Base-by-base conservation (phyloP, 2,113 vertebrate genomes). In the Gila orcuttii region DNA sequence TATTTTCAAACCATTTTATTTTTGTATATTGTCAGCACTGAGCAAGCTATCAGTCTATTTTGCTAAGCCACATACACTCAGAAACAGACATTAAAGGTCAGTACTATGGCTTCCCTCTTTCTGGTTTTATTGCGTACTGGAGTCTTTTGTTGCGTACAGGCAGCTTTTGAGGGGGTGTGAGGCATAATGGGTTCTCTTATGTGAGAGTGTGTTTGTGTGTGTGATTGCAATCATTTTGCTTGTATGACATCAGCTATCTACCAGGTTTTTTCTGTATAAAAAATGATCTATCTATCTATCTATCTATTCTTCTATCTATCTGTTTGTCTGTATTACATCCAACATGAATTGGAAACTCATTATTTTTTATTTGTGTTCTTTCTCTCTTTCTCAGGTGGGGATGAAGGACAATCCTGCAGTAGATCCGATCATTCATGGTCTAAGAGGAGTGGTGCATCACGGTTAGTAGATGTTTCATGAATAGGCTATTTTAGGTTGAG, bases 361-460 rank as follows among this genome's bases (percentile, higher is more conserved):
- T 28, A 0, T 45, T 78, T 28, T 28, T 31, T 42, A 57, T 57
- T 55, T 25, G 15, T 33, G 33, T 57, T 64, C 8, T 28, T 25
- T 86, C 33, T 89, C 25, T 80, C 19, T 76, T 47, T 68, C 52
- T 82, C 93, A 99, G 98, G 96, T 97, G 89, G 96, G 95, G 88
- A 95, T 95, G 86, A 97, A 96, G 93, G 96, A 98, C 94, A 99
- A 99, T 92, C 95, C 96, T 2, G 97, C 97, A 8, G 95, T 98
- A 89, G 96, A 97, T 93, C 97, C 97, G 79, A 97, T 99, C 93
- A 99, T 99, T 95, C 97, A 97, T 55, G 98, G 98, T 86, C 91
- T 99, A 92, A 97, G 97, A 93, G 97, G 97, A 0, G 98, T 99
- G 86, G 97, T 99, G 73, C 98, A 99, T 95, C 98, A 99, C 0